Base-by-base conservation (phyloP, 2,797 vertebrate species). In the Protonibea diacanthus region DNA sequence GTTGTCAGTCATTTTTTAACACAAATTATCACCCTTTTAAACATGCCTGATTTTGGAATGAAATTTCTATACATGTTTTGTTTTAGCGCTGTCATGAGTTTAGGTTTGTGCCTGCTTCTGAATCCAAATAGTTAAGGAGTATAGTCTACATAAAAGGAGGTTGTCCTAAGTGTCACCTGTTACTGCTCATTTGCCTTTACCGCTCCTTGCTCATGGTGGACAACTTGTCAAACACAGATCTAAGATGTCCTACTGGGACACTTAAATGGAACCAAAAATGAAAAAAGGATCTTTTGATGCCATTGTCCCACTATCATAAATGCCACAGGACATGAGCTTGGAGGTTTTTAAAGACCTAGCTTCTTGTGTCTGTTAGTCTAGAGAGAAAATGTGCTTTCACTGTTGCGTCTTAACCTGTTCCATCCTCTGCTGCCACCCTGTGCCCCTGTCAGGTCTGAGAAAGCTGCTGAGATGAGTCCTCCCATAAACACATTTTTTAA, bases 111-210 rank as follows among this genome's bases (percentile, higher is more conserved):
- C 11, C 55, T 45, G 15, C 29, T 18, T 55, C 48, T 23, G n/a
- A 52, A 52, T 51, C n/a, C 59, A 68, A 67, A 74, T 47, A 56
- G 44, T 47, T 52, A 33, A 66, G 21, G 12, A 29, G 9, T 60
- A 7, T 27, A n/a, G 47, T 57, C 29, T 0, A 55, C 38, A 29
- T 45, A 9, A 15, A 55, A 11, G 17, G 11, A 21, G n/a, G 8
- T 0, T 2, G 15, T 3, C 40, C 23, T 53, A 8, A 20, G 1
- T n/a, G 48, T 27, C 25, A 17, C 56, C 29, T 49, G 53, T 64
- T 25, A 5, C 58, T 70, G 23, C 48, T 7, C 10, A 2, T 18
- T 47, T 42, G 29, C 42, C 29, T 56, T 70, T 53, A 40, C n/a
- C 2, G 3, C 4, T 45, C 4, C 20, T 69, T 58, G n/a, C 17